Base-by-base conservation (phyloP, 2,113 vertebrate genomes). In the Neogobius melanostomus region DNA sequence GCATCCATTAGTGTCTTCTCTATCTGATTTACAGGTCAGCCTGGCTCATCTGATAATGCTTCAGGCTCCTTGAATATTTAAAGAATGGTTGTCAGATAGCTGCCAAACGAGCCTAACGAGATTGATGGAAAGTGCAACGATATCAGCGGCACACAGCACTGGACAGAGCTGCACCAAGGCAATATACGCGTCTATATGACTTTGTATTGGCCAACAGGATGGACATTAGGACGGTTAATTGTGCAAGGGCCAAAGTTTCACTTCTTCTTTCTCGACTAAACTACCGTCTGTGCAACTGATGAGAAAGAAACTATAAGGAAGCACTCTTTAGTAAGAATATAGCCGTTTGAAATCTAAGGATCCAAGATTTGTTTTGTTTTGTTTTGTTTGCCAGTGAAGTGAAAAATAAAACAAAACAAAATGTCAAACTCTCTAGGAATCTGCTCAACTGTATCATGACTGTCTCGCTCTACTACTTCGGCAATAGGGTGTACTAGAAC, bases 11-110 rank as follows among this genome's bases (percentile, higher is more conserved):
- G 88, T 70, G 82, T 78, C 69, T 44, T 68, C 83, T 79, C 79
- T 74, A 86, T 90, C 88, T 87, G 90, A 90, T 91, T 88, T 87
- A 89, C 81, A 77, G 84, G 80, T 81, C 51, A 63, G 69, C 75
- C 83, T 80, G 75, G 83, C 85, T 77, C 82, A 88, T 88, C 83
- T 86, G 87, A 90, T 87, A 87, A 85, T 88, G 87, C 66, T 57
- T 80, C 72, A 15, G 85, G 77, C 78, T 84, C 75, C 78, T 84
- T 87, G 87, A 87, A 87, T 90, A 87, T 88, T 88, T 90, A 89
- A 91, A 87, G 85, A 80, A 74, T 49, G 71, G 73, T 81, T 83
- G 85, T 89, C 81, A 88, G 88, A 86, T 88, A 88, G 82, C 81
- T 83, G 80, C 87, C 82, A 72, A 86, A 86, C 85, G 66, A 73